Evolutionary conservation across 2,113 vertebrate genomes (phyloP).

Genomic region (Bucco capensis): DNA sequence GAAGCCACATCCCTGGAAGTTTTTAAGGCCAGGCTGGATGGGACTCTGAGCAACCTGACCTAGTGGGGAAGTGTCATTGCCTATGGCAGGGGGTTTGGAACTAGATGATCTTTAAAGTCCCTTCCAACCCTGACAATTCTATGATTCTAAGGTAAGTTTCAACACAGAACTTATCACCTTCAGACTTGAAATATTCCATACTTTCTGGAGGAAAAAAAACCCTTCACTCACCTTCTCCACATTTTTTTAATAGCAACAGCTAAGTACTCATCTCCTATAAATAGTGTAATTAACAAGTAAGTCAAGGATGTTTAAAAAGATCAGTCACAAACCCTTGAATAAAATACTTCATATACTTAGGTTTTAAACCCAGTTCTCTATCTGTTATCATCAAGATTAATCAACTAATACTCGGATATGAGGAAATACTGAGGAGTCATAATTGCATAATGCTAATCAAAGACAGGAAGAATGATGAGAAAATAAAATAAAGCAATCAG

Average conservation of each 20-base stretch:
- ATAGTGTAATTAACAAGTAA: not conserved
- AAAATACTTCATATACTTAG: not conserved
- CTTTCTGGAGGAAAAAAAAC: not conserved
- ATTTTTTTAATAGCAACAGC: not conserved
- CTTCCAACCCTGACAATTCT: too few relatives aligned
- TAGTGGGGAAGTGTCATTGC: too few relatives aligned
- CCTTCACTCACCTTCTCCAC: not conserved
- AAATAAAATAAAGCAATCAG: not conserved
- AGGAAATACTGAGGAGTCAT: conserved; percentile 41
- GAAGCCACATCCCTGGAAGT: too few relatives aligned
- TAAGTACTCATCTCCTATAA: not conserved
- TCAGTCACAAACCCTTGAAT: not conserved
- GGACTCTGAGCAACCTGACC: too few relatives aligned
- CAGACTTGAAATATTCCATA: not conserved
- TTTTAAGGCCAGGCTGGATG: too few relatives aligned
- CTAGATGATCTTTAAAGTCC: too few relatives aligned
- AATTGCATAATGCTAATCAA: conserved; percentile 55
- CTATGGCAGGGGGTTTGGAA: too few relatives aligned
- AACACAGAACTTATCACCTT: not conserved
- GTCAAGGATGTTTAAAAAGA: conserved; percentile 17
- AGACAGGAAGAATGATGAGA: conserved; percentile 20
- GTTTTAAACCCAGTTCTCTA: not conserved
- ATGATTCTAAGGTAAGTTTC: too few relatives aligned
- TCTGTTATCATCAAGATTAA: conserved; percentile 53
- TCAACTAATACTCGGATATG: conserved; percentile 29